Evolutionary conservation across 2,797 vertebrate species (phyloP), one percentile per base, ranked within the genome.

Genomic region (Mallotus villosus): DNA sequence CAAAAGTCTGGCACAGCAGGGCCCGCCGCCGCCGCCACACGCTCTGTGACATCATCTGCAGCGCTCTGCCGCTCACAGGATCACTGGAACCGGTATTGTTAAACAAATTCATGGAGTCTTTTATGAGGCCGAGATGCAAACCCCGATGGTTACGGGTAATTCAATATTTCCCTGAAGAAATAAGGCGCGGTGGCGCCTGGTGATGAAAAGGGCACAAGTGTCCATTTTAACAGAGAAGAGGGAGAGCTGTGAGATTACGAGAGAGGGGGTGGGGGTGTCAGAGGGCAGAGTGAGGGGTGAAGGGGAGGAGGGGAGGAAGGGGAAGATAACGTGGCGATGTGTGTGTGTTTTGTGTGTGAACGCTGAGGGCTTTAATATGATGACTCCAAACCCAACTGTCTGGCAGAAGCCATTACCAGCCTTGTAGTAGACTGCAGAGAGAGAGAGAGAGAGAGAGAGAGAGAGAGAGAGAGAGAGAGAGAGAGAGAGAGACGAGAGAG

Each of bases 301-400:
- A 7, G 1, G 16, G n/a, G n/a, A n/a, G n/a, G n/a, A n/a, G n/a
- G 19, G 29, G 16, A 5, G 3, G 27, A 9, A 53, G 12, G 49
- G 41, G 41, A 21, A 51, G 14, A 14, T 29, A 41, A 2, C 21
- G 17, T 29, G 3, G 59, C 58, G 49, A 24, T 57, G 63, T 58
- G 71, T 24, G 63, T 25, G 71, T 14, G 63, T 46, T 53, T n/a
- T 22, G 55, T 49, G 24, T 29, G 68, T 34, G 78, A 37, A 53
- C 6, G 74, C 59, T 61, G 64, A 73, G 37, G 66, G 60, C 85
- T 88, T 88, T 89, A 88, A 90, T 89, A 87, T 87, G 83, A 86
- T 86, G 84, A 87, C 81, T 87, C 81, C 67, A 69, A 80, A 68
- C 78, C 57, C 41, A 74, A 73, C 37, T 80, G 74, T 68, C 79